phyloP scores from a whole-genome alignment of 1,140 invertebrate genomes.

The Lepidurus arcticus region DNA sequence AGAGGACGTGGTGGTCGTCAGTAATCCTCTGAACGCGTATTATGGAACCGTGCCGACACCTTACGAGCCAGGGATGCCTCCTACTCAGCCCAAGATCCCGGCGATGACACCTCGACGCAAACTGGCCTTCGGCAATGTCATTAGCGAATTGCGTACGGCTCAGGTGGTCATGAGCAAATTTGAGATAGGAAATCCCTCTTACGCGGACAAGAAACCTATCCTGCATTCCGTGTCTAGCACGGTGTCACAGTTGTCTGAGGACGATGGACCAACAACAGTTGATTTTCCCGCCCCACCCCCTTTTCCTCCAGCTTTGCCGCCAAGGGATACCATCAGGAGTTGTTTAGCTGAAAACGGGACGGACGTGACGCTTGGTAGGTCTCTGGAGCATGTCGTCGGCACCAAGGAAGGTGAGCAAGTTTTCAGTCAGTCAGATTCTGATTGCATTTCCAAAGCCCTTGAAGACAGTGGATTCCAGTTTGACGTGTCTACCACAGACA shows the following conservation, averaged over 20 bases:
- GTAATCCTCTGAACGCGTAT: neutral
- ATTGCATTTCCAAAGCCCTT: neutral
- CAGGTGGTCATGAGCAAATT: neutral
- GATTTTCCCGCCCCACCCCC: neutral
- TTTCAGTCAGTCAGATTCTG: neutral
- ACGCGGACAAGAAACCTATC: neutral
- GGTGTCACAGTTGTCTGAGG: neutral
- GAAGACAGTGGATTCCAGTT: constrained; percentile 30
- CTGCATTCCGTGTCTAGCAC: constrained; percentile 6
- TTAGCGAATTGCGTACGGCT: constrained; percentile 23
- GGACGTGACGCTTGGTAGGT: neutral
- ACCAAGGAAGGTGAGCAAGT: constrained; percentile 25
- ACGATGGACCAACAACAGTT: neutral
- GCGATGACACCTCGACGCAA: constrained; percentile 29
- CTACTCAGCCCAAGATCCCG: neutral
- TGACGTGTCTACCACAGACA: neutral
- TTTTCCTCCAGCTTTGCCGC: neutral
- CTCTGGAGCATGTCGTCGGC: neutral
- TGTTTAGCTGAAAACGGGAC: neutral
- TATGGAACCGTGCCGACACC: neutral
- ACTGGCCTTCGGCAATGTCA: constrained; percentile 25
- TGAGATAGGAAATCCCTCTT: neutral
- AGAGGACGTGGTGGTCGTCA: neutral
- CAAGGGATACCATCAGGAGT: neutral
- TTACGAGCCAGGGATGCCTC: neutral